phyloP scores from a whole-genome alignment of 2,888 invertebrate genomes.

The Eristalinus aeneus region DNA sequence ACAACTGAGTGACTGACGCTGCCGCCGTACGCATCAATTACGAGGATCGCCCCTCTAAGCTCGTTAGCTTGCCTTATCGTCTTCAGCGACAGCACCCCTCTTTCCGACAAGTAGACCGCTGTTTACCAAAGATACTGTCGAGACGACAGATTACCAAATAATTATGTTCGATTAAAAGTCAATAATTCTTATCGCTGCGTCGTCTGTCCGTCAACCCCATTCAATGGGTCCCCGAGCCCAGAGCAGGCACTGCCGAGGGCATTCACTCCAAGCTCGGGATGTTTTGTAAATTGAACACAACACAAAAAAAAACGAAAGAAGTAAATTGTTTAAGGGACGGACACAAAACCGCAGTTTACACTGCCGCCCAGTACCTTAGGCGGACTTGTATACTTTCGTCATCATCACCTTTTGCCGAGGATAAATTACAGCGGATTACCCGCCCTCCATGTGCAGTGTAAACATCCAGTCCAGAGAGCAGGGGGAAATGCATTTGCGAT shows the following conservation, averaged over 20 bases:
- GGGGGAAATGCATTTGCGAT: conserved; percentile 44
- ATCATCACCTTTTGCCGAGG: conserved; percentile 38
- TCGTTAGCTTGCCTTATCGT: neutral
- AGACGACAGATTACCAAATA: conserved; percentile 8
- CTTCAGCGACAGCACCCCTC: neutral
- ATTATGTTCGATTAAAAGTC: conserved; percentile 36
- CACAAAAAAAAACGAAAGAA: neutral
- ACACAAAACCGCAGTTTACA: conserved; percentile 33
- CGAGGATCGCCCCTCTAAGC: neutral
- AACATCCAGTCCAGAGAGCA: conserved; percentile 16
- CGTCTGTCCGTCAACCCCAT: neutral
- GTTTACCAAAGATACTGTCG: neutral
- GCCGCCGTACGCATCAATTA: neutral
- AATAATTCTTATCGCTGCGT: conserved; percentile 17
- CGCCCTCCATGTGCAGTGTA: conserved; percentile 42
- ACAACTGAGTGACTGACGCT: too few relatives aligned
- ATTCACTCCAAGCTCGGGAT: conserved; percentile 4
- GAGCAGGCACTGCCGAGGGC: neutral
- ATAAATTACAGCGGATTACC: conserved; percentile 39
- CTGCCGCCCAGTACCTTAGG: conserved; percentile 12
- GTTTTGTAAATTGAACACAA: conserved; percentile 20
- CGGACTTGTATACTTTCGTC: conserved; percentile 24
- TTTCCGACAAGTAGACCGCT: neutral
- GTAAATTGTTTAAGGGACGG: conserved; percentile 8
- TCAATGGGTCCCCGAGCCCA: neutral